Conservation (phyloP, 2,797 vertebrate species). For the Astyanax mexicanus region DNA sequence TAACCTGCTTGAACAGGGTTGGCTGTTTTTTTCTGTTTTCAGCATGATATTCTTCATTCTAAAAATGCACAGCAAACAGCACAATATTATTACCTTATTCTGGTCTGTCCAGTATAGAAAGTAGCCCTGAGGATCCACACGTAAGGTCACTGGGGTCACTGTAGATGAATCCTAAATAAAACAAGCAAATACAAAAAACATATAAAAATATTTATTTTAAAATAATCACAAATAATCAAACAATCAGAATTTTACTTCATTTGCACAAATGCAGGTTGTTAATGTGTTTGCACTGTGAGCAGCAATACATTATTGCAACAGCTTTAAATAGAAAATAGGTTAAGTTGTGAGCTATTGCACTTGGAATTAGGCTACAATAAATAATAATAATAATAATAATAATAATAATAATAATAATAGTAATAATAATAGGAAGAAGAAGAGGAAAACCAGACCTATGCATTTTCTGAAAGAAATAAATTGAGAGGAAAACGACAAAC, state of each 20-base stretch:
- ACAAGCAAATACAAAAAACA: not conserved
- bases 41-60: not conserved
- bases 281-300: too few relatives aligned
- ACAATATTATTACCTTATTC: constrained; percentile 73
- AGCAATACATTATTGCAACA: too few relatives aligned
- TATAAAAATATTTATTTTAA: not conserved
- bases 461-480: too few relatives aligned
- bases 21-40: too few relatives aligned
- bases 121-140: constrained; percentile 79
- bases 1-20: too few relatives aligned
- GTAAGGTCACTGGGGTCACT: constrained; percentile 77
- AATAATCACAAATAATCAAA: too few relatives aligned
- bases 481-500: too few relatives aligned
- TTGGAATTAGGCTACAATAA: not conserved
- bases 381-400: too few relatives aligned
- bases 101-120: constrained; percentile 84
- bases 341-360: not conserved
- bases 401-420: not conserved
- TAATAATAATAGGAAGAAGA: not conserved
- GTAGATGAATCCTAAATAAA: constrained; percentile 78
- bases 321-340: not conserved
- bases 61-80: not conserved
- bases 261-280: not conserved
- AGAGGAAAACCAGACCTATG: too few relatives aligned
- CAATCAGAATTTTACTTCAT: not conserved